These are phyloP conservation scores for Venustoraphidia nigricollis DNA, from an alignment of 2,888 invertebrate genomes.

Conservation along the genomic window DNA sequence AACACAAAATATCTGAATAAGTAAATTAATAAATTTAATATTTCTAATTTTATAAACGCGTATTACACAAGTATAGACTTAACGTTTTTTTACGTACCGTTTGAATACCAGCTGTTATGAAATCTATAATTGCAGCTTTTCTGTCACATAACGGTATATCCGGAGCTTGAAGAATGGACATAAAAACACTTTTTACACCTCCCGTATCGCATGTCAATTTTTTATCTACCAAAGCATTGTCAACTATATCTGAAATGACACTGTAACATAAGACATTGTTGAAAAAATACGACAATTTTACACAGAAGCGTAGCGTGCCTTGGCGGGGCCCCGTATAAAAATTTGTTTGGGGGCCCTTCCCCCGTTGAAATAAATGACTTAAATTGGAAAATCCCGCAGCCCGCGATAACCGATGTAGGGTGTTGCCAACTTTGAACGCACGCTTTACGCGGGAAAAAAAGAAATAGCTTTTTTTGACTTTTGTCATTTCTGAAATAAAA, in stretches of 20 bases:
- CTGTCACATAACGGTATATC: slow-evolving; percentile 64
- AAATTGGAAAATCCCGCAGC: too few relatives aligned
- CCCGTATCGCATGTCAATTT: slow-evolving; percentile 39
- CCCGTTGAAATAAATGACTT: too few relatives aligned
- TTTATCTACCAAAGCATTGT: slow-evolving; percentile 42
- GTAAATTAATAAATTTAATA: not conserved
- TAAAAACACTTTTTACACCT: slow-evolving; percentile 53
- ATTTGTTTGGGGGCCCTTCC: too few relatives aligned
- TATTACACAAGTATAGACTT: slow-evolving; percentile 6
- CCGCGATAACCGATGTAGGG: too few relatives aligned
- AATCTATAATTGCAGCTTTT: slow-evolving; percentile 72
- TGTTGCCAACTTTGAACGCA: too few relatives aligned
- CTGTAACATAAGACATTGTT: slow-evolving; percentile 25
- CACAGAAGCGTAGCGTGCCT: too few relatives aligned
- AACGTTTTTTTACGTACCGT: slow-evolving; percentile 39
- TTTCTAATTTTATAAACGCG: not conserved
- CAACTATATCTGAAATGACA: slow-evolving; percentile 64
- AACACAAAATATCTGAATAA: slow-evolving; percentile 8
- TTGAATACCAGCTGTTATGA: slow-evolving; percentile 75
- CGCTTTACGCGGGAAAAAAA: too few relatives aligned
- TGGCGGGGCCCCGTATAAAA: too few relatives aligned
- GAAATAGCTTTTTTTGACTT: too few relatives aligned
- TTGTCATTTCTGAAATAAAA: too few relatives aligned
- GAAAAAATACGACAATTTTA: slow-evolving; percentile 2
- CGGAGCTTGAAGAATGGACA: slow-evolving; percentile 55